Evolutionary conservation across 2,797 vertebrate genomes (phyloP), one percentile per base, ranked within the genome.

Genomic region (Microtus californicus): DNA sequence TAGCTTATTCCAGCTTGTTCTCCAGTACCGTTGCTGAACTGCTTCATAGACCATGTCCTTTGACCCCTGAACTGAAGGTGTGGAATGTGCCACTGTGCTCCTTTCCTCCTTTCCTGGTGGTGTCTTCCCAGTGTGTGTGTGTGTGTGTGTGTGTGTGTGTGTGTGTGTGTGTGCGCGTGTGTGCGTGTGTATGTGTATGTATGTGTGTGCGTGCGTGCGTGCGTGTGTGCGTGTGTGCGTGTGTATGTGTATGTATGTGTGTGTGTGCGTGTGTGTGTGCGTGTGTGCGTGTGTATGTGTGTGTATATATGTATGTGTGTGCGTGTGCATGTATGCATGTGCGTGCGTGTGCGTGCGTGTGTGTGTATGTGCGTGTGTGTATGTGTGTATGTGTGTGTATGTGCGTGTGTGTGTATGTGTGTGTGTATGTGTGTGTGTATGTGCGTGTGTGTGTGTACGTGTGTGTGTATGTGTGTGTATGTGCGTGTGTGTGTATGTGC

Each of bases 71-170:
- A 48, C 78, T 88, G 82, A 63, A 37, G n/a, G 67, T 63, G 63
- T 69, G 4, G 61, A 48, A 87, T 77, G 76, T 27, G 54, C 3
- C 73, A 73, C 48, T 51, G 27, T 91, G 77, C 54, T 88, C 91
- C 40, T 86, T 69, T 82, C 85, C 51, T 34, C 2, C 76, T 90
- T 73, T 54, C 54, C 63, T 78, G 59, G 31, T 56, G 34, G 27
- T 92, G 45, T 67, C 90, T 94, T 96, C 88, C 93, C 83, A 86
- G 43, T 11, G 17, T 40, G 40, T 77, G 51, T 25, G 21, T 59
- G n/a, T 61, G 37, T 61, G 21, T 59, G n/a, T 61, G 37, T 61
- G 54, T 56, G 78, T 80, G 78, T 40, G 40, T 40, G 40, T 10
- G 15, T 40, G 37, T 77, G 51, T 25, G 21, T 59, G n/a, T 61